A percentile compares a stretch with the other conserved stretches of the same genome.
phyloP scores from a whole-genome alignment of 92 coral and sea anemone species.

The Epizoanthus rinbou region DNA sequence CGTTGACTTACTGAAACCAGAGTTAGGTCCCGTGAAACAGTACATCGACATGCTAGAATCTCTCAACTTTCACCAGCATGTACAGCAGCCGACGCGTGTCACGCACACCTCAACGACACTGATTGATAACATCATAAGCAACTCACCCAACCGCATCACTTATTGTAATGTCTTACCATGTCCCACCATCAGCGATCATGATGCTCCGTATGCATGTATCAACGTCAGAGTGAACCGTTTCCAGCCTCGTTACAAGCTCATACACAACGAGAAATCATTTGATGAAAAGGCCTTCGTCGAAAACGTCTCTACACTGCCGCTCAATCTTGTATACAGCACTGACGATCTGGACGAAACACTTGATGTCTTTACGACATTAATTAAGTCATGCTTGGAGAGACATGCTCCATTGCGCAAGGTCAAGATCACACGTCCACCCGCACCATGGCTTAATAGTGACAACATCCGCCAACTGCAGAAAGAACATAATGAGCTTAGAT shows the following conservation, averaged over 20 bases:
- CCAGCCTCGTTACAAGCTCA: slow-evolving; percentile 30
- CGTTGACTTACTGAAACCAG: slow-evolving; percentile 31
- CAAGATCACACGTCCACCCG: slow-evolving; percentile 41
- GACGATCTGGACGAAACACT: slow-evolving; percentile 51
- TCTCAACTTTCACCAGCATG: slow-evolving; percentile 30
- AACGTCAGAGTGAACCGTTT: slow-evolving; percentile 37
- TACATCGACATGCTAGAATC: slow-evolving; percentile 30
- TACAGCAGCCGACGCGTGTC: slow-evolving; percentile 30
- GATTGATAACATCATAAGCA: slow-evolving; percentile 37
- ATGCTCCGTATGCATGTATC: slow-evolving; percentile 40
- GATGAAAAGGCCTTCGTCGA: slow-evolving; percentile 12
- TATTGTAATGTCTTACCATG: slow-evolving; percentile 38
- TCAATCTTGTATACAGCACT: slow-evolving; percentile 41
- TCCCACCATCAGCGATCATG: slow-evolving; percentile 42
- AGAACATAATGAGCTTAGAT: slow-evolving; percentile 35
- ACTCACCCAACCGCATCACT: slow-evolving; percentile 25
- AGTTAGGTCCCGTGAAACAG: slow-evolving; percentile 5
- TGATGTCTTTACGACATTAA: slow-evolving; percentile 45
- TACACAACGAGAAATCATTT: slow-evolving; percentile 30
- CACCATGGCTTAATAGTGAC: slow-evolving; percentile 36
- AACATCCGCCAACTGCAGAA: slow-evolving; percentile 36
- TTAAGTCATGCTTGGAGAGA: slow-evolving; percentile 49
- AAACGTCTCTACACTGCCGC: slow-evolving; percentile 35
- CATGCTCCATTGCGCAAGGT: slow-evolving; percentile 7
- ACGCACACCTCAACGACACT: slow-evolving; percentile 31